phyloP scores from a whole-genome alignment of 2,113 vertebrate species.

The Taxidea taxus region DNA sequence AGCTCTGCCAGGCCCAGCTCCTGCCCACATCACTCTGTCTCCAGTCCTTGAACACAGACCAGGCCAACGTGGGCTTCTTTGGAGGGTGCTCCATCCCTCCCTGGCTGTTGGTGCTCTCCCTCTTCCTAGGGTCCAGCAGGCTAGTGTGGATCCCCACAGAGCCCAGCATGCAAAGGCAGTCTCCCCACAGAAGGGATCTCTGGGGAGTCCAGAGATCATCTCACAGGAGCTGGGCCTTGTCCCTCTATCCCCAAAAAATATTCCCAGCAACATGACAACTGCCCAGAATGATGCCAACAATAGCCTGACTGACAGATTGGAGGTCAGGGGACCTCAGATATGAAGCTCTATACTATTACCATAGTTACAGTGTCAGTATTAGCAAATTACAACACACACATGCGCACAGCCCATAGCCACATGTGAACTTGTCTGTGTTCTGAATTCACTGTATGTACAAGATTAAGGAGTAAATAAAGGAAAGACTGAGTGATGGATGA shows the following conservation, averaged over 20 bases:
- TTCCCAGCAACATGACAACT: not conserved
- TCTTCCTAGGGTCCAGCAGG: not conserved
- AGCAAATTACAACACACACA: not conserved
- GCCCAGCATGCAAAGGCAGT: not conserved
- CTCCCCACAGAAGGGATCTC: not conserved
- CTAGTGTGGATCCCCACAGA: not conserved
- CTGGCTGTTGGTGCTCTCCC: not conserved
- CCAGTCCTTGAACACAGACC: not conserved
- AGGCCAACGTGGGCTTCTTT: not conserved
- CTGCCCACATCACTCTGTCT: not conserved
- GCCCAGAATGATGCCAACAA: not conserved
- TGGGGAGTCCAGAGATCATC: not conserved
- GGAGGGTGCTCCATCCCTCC: fast-evolving
- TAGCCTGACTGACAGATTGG: not conserved
- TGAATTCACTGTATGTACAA: too few species aligned
- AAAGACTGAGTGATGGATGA: not conserved
- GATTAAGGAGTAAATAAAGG: not conserved
- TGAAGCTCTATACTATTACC: not conserved
- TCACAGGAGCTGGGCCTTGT: not conserved
- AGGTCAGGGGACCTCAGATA: not conserved
- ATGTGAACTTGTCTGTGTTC: too few species aligned
- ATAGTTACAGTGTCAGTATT: not conserved
- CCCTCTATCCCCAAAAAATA: not conserved
- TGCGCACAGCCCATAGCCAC: not conserved
- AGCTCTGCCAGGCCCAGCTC: too few species aligned